These are phyloP conservation scores for Parasteatoda tepidariorum DNA, from an alignment of 1,140 invertebrate species.

Conservation along the genomic window DNA sequence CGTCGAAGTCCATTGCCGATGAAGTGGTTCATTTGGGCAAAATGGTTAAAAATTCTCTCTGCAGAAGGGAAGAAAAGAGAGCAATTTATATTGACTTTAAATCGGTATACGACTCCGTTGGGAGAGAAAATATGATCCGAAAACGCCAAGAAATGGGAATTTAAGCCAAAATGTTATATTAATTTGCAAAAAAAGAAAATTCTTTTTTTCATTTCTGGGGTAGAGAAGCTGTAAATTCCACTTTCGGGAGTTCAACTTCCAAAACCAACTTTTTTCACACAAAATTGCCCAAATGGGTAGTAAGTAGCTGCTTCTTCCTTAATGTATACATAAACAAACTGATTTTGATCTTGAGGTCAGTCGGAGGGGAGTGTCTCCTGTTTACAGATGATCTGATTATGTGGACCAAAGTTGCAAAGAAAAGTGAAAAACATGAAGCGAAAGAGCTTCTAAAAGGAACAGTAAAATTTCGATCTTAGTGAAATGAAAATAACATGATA, in stretches of 20 bases:
- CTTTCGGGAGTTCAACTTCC: background rate
- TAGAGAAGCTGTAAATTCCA: background rate
- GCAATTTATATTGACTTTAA: background rate
- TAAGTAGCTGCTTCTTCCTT: background rate
- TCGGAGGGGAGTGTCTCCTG: background rate
- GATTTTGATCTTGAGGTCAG: background rate
- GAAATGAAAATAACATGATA: background rate
- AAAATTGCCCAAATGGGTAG: background rate
- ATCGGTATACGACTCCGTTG: too few species aligned
- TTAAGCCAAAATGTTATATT: background rate
- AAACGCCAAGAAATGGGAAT: background rate
- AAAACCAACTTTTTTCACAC: conserved; percentile 1
- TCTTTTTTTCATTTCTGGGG: conserved; percentile 2
- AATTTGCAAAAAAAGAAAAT: too few species aligned
- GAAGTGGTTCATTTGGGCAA: background rate
- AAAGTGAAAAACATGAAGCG: background rate
- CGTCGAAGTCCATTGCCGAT: background rate
- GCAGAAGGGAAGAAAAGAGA: background rate
- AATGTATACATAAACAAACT: background rate
- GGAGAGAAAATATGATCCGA: too few species aligned
- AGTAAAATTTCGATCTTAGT: background rate
- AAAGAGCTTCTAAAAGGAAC: background rate
- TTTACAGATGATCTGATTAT: conserved; percentile 2
- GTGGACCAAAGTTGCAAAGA: background rate
- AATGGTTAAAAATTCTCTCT: too few species aligned